Percentiles rank a stretch among this genome's conserved stretches.
Conservation (phyloP, 1,140 invertebrate genomes). For the Lordiphosa mommai region DNA sequence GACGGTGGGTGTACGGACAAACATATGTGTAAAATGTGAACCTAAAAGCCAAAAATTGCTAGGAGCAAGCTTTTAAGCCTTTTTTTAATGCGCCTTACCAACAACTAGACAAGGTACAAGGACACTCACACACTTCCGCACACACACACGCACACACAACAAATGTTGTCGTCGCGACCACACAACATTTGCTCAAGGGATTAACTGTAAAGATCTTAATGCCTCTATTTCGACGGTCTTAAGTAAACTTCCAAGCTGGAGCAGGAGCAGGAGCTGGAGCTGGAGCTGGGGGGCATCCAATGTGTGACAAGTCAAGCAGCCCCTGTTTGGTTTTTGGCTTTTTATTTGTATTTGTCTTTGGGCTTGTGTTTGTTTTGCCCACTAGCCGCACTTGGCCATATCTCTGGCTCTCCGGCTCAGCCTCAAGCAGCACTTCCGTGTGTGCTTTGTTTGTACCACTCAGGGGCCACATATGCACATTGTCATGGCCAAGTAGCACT, state of each 20-base stretch:
- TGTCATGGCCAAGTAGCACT: slow-evolving; percentile 74
- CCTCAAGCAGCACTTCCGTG: slow-evolving; percentile 65
- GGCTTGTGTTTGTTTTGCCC: slow-evolving; percentile 63
- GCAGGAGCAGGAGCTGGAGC: slow-evolving; percentile 5
- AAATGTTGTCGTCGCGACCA: slow-evolving; percentile 40
- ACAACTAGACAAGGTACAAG: slow-evolving; percentile 55
- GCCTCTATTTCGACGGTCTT: slow-evolving; percentile 78
- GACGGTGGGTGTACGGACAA: too few relatives aligned
- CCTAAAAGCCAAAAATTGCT: neutral
- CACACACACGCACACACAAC: slow-evolving; percentile 10
- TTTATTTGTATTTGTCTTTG: slow-evolving; percentile 69
- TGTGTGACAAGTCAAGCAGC: slow-evolving; percentile 70
- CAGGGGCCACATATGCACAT: slow-evolving; percentile 70
- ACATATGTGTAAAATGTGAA: too few relatives aligned
- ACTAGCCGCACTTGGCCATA: slow-evolving; percentile 53
- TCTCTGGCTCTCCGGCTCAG: slow-evolving; percentile 22
- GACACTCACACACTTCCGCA: slow-evolving; percentile 12
- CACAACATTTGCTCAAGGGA: slow-evolving; percentile 76
- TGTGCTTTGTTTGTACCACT: slow-evolving; percentile 51
- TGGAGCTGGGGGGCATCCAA: slow-evolving; percentile 24
- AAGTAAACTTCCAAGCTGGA: slow-evolving; percentile 65
- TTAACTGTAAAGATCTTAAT: slow-evolving; percentile 79
- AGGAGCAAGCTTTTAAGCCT: slow-evolving; percentile 60
- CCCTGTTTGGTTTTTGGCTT: slow-evolving; percentile 32
- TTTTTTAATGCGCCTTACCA: slow-evolving; percentile 60